Conservation (phyloP, 2,888 invertebrate species). For the Cryptus armator region DNA sequence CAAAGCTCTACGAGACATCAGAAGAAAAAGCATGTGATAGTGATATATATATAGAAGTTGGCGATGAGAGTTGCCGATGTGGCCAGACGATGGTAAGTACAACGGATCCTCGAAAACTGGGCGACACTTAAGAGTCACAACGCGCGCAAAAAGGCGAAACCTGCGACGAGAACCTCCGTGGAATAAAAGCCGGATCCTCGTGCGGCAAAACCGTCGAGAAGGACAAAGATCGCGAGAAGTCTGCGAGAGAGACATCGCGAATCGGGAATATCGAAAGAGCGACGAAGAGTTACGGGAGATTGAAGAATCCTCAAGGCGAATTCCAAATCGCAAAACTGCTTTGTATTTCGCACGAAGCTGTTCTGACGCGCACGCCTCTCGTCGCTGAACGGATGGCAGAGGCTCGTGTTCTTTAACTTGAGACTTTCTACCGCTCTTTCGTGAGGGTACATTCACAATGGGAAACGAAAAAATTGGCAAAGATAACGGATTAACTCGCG, state of each 20-base stretch:
- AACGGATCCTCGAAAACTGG: constrained; percentile 77
- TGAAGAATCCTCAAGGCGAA: constrained; percentile 72
- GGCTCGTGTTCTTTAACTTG: constrained; percentile 61
- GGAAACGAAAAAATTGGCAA: neutral
- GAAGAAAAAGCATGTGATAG: constrained; percentile 9
- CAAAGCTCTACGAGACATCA: constrained; percentile 24
- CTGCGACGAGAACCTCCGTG: constrained; percentile 71
- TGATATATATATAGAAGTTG: neutral
- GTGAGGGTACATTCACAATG: constrained; percentile 54
- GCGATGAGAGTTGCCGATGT: constrained; percentile 48
- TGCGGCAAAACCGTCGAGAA: constrained; percentile 36
- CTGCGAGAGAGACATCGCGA: constrained; percentile 57
- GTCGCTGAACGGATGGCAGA: constrained; percentile 19
- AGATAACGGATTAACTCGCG: no score
- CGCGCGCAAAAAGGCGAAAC: constrained; percentile 76
- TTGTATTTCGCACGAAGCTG: constrained; percentile 74
- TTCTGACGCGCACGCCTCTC: constrained; percentile 54
- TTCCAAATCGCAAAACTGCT: constrained; percentile 72
- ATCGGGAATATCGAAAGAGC: constrained; percentile 59
- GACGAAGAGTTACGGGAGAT: constrained; percentile 57
- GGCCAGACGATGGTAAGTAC: constrained; percentile 20
- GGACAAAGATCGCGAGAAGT: constrained; percentile 49
- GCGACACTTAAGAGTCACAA: constrained; percentile 78
- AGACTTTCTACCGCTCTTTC: constrained; percentile 71
- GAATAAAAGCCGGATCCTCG: constrained; percentile 75